phyloP scores from a whole-genome alignment of 2,113 vertebrate species.

The Sebastes fasciatus region DNA sequence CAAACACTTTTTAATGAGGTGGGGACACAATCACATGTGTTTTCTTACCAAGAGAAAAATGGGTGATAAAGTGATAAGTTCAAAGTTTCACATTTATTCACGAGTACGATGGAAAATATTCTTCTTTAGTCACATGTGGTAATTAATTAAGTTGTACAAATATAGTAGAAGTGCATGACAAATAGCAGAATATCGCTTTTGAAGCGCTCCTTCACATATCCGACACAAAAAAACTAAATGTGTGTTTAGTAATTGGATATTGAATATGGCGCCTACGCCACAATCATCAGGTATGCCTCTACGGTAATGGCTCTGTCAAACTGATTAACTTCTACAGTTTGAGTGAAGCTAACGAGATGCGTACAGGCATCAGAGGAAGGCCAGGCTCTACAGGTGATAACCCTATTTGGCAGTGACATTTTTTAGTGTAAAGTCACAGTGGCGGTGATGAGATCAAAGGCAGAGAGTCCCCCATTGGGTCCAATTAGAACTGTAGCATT shows the following conservation, averaged over 20 bases:
- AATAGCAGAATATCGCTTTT: slow-evolving; percentile 6
- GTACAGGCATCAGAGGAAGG: slow-evolving; percentile 93
- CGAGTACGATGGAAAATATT: slow-evolving; percentile 14
- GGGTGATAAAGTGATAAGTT: slow-evolving; percentile 55
- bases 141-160: slow-evolving; percentile 61
- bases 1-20: slow-evolving; percentile 79
- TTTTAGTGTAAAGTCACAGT: slow-evolving; percentile 98
- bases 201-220: slow-evolving; percentile 3
- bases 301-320: slow-evolving; percentile 90
- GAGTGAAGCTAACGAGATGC: slow-evolving; percentile 95
- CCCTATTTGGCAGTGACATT: slow-evolving; percentile 99
- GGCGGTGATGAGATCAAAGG: slow-evolving; percentile 98
- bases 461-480: slow-evolving; percentile 96
- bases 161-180: slow-evolving; percentile 15
- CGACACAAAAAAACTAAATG: slow-evolving; percentile 46
- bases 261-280: slow-evolving; percentile 79
- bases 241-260: slow-evolving; percentile 82
- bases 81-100: slow-evolving; percentile 49
- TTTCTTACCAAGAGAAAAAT: slow-evolving; percentile 56
- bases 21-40: slow-evolving; percentile 69
- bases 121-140: slow-evolving; percentile 18
- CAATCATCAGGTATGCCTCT: slow-evolving; percentile 85
- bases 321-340: slow-evolving; percentile 96
- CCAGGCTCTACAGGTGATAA: slow-evolving; percentile 99
- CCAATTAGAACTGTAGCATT: slow-evolving; percentile 98